Percentiles rank a stretch among this genome's conserved stretches.
phyloP scores from a whole-genome alignment of 2,888 invertebrate genomes.

The Drosophila prolongata region DNA sequence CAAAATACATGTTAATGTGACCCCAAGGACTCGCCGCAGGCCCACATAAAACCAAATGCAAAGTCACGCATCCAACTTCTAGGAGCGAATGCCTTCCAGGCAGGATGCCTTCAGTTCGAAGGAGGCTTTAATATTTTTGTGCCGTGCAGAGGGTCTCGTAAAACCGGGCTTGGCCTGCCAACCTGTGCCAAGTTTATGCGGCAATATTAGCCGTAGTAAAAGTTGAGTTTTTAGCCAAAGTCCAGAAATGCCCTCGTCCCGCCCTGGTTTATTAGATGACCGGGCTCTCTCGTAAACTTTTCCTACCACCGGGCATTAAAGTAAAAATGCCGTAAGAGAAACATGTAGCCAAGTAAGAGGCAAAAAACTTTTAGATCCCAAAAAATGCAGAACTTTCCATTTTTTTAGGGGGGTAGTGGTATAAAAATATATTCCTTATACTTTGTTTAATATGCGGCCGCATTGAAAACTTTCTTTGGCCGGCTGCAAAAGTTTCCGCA shows the following conservation, averaged over 20 bases:
- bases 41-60: slow-evolving; percentile 55
- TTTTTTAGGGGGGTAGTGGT: neutral
- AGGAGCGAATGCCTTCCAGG: slow-evolving; percentile 1
- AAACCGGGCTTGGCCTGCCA: slow-evolving; percentile 44
- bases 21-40: slow-evolving; percentile 59
- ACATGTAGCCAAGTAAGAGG: slow-evolving; percentile 52
- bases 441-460: slow-evolving; percentile 73
- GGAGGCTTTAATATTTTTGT: slow-evolving; percentile 46
- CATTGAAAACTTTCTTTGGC: slow-evolving; percentile 68
- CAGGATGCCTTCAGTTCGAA: slow-evolving; percentile 1
- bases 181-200: slow-evolving; percentile 72
- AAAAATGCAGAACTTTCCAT: slow-evolving; percentile 45
- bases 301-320: slow-evolving; percentile 71
- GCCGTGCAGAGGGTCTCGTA: slow-evolving; percentile 34
- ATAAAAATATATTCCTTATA: slow-evolving; percentile 47
- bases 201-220: slow-evolving; percentile 75
- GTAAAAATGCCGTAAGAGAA: slow-evolving; percentile 47
- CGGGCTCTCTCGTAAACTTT: slow-evolving; percentile 65
- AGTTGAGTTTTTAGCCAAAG: slow-evolving; percentile 65
- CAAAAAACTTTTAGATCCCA: slow-evolving; percentile 51
- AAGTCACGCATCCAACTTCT: slow-evolving; percentile 60
- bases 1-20: slow-evolving; percentile 80
- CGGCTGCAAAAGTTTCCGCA: slow-evolving; percentile 58
- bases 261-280: slow-evolving; percentile 72
- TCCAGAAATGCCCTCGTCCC: slow-evolving; percentile 48